A percentile compares a stretch with the other conserved stretches of the same genome.
Conservation (phyloP, 1,140 invertebrate species). For the Asobara japonica region DNA sequence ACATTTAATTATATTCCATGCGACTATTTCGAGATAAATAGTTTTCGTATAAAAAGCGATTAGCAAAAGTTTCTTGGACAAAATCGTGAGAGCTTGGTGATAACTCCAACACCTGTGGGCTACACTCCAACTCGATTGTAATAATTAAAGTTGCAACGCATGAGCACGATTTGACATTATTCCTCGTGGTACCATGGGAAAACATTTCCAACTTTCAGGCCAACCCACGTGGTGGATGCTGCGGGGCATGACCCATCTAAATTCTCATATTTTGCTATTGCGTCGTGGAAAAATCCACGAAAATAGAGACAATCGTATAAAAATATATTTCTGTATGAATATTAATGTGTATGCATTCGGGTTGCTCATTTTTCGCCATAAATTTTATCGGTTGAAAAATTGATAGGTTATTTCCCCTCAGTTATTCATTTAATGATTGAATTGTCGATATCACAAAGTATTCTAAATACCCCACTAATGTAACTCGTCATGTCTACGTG, state of each 20-base stretch:
- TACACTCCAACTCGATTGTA: neutral
- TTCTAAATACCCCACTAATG: no score
- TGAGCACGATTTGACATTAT: neutral
- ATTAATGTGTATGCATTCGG: no score
- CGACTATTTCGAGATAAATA: neutral
- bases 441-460: no score
- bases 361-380: no score
- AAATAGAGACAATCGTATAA: no score
- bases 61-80: neutral
- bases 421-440: no score
- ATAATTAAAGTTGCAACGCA: neutral
- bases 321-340: no score
- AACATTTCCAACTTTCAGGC: neutral
- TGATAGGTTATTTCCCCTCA: no score
- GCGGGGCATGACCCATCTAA: neutral
- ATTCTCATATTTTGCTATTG: neutral
- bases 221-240: neutral
- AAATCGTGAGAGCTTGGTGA: neutral
- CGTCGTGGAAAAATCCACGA: neutral
- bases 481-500: no score
- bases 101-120: conserved; percentile 3
- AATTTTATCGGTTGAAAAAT: no score
- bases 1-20: no score
- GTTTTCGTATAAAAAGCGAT: neutral
- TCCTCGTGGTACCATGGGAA: neutral